Base-by-base conservation (phyloP, 2,797 vertebrate genomes). In the Bovichtus diacanthus region DNA sequence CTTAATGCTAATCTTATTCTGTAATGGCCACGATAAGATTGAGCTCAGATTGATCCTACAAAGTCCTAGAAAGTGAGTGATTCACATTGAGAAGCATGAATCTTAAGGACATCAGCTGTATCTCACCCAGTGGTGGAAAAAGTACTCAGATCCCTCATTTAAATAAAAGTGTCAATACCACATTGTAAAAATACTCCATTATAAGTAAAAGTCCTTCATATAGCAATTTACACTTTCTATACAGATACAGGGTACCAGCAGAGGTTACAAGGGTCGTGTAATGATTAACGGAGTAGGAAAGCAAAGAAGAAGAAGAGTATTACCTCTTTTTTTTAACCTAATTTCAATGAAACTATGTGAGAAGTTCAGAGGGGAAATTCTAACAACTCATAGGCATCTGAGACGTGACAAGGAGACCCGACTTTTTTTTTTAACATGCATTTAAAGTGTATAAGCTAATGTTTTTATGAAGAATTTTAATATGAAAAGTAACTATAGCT, bases 1-100 rank as follows among this genome's bases (percentile, higher is more conserved):
- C 23, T 65, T 68, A 73, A 76, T 64, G 62, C 79, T 78, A 59
- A 64, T 70, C 62, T 71, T 85, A 68, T 83, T 84, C 82, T 86
- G 74, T 75, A 46, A 79, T 70, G 70, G 62, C 60, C 50, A 27
- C 1, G 27, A 70, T 84, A 58, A 76, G 78, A 84, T 43, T 31
- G 70, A 77, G 71, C 72, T 70, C 76, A 34, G 31, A 8, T 34
- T 34, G 50, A 64, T 65, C 36, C 41, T 13, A 12, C 47, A 62
- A 27, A n/a, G n/a, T n/a, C n/a, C n/a, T 39, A 18, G 34, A 44
- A 46, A 70, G 51, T 67, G 60, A 76, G 23, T 5, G 25, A 73
- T 73, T n/a, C 27, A 58, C 1, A 15, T 16, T 59, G 44, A 69
- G 50, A 36, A 34, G 31, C 21, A 29, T 38, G 56, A 43, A 75